Conservation (phyloP, 2,888 invertebrate species). For the Nemotelus pantherinus region DNA sequence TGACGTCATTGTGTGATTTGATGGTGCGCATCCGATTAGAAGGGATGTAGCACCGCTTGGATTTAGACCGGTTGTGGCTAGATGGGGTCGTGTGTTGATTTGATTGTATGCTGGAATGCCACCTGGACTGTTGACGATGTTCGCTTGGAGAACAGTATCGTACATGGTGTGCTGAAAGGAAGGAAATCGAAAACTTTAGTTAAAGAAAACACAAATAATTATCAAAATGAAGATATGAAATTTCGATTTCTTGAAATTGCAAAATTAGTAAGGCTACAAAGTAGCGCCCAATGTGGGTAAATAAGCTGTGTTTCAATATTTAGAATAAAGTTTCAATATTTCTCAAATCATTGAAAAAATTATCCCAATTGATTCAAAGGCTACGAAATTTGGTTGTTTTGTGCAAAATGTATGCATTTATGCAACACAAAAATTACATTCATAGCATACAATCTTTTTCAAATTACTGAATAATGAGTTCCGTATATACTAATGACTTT, state of each 20-base stretch:
- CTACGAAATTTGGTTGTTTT: too few relatives aligned
- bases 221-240: neutral
- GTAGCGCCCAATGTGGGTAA: too few relatives aligned
- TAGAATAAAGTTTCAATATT: too few relatives aligned
- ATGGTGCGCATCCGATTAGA: slow-evolving; percentile 46
- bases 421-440: too few relatives aligned
- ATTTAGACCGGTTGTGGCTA: slow-evolving; percentile 55
- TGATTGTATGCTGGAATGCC: slow-evolving; percentile 62
- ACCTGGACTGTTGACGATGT: slow-evolving; percentile 48
- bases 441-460: too few relatives aligned
- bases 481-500: too few relatives aligned
- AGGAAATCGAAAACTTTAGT: neutral
- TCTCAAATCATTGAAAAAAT: too few relatives aligned
- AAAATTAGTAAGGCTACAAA: too few relatives aligned
- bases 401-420: too few relatives aligned
- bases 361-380: too few relatives aligned
- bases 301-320: too few relatives aligned
- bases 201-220: neutral
- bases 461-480: too few relatives aligned
- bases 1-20: slow-evolving; percentile 47
- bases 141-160: slow-evolving; percentile 48
- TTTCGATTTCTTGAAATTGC: neutral
- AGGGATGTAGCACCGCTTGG: slow-evolving; percentile 15
- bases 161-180: slow-evolving; percentile 45
- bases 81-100: slow-evolving; percentile 61